Base-by-base conservation (phyloP, 2,113 vertebrate genomes). In the Eublepharis macularius region DNA sequence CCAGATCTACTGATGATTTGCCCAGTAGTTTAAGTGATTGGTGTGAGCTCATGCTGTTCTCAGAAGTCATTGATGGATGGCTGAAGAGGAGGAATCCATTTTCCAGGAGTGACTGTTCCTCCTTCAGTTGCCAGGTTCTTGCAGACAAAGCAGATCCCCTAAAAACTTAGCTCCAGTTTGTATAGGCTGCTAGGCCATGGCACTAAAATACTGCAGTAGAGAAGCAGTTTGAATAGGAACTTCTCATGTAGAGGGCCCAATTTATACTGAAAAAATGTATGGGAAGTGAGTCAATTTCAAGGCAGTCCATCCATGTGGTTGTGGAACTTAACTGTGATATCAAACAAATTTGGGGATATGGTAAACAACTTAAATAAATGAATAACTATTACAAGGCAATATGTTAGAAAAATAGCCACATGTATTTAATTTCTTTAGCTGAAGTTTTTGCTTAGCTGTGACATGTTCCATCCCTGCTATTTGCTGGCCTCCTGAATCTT, bases 401-500 rank as follows among this genome's bases (percentile, higher is more conserved):
- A 13, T 65, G 19, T 75, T 75, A 32, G 17, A 34, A 6, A 45
- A 10, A 78, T 68, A 68, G 19, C 41, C 17, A 32, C 5, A 45
- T 45, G 10, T 83, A 88, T 82, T 17, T 4, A 26, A 79, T 90
- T 80, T 80, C 13, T 81, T 76, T 66, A 51, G 29, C 77, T 73
- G 21, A 72, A 34, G 2, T 45, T 84, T 34, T 82, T 39, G 6
- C 65, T 88, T 82, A 49, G 74, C 39, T 73, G 36, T 24, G n/a
- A 51, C 51, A 41, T 80, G 68, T 84, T 32, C 49, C 69, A 19
- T 70, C 65, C 70, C 39, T 77, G 65, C 19, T 81, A 43, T 36
- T 86, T 76, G 21, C 49, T 81, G 47, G 29, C 21, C 34, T 82
- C 12, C 34, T 76, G 0, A 41, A 13, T 72, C 45, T 34, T 2